Evolutionary conservation across 1,140 invertebrate genomes (phyloP), one percentile per base, ranked within the genome.

Genomic region (Ceratitis capitata): DNA sequence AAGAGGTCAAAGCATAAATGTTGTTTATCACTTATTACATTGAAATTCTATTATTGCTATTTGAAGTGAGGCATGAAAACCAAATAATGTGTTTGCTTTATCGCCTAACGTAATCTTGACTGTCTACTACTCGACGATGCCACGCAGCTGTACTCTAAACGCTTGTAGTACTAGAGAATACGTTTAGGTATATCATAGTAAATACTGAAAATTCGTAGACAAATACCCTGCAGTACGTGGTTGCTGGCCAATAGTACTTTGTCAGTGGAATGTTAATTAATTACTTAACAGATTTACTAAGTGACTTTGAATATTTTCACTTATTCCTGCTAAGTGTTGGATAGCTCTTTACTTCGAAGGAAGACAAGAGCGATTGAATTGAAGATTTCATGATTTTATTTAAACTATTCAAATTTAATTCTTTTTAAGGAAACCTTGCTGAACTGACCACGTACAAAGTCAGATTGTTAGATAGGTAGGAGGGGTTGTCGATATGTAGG

Each of bases 231-330:
- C 64, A 39, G 14, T 16, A 26, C 35, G 3, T 78, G 69, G 2
- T n/a, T n/a, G n/a, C 69, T 9, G 69, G 39, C 9, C 45, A n/a
- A n/a, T n/a, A n/a, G n/a, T n/a, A n/a, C n/a, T n/a, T n/a, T n/a
- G n/a, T n/a, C n/a, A n/a, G n/a, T 78, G 69, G 69, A 78, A 78
- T 78, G 42, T 78, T n/a, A 78, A 45, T 78, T 23, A 45, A 78
- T 23, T 23, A 1, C 9, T 78, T 78, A 26, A 45, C 39, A 7
- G 9, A 47, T 78, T 78, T 5, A 23, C 6, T 61, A 26, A 61
- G 51, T 53, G 16, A 53, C 0, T 5, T 12, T 12, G n/a, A 53
- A 53, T 4, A 12, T 12, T 53, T 53, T 53, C n/a, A 1, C 1
- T 53, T 12, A 53, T 53, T 5, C n/a, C n/a, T n/a, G n/a, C n/a